Conservation (phyloP, 1,140 invertebrate species). For the Pentalonia nigronervosa region DNA sequence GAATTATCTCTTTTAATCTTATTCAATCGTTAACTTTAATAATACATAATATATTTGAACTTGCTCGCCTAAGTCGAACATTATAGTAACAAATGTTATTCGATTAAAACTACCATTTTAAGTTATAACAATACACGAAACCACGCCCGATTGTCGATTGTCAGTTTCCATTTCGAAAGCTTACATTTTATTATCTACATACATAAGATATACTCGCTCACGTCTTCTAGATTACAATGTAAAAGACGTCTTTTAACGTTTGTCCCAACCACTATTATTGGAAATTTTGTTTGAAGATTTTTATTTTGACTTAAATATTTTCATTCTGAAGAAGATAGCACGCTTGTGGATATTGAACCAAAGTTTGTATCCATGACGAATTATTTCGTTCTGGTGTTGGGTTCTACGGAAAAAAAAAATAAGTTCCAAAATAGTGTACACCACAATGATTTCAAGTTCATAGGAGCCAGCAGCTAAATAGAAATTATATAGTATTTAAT, state of each 20-base stretch:
- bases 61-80: background rate
- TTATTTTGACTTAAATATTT: background rate
- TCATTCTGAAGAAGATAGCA: background rate
- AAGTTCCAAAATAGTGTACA: background rate
- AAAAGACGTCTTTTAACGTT: background rate
- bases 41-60: background rate
- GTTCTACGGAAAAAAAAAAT: background rate
- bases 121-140: background rate
- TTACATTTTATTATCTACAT: background rate
- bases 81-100: background rate
- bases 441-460: background rate
- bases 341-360: background rate
- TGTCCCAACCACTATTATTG: background rate
- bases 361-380: background rate
- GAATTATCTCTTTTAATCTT: background rate
- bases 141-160: background rate
- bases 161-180: background rate
- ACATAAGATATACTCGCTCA: background rate
- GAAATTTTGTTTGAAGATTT: background rate
- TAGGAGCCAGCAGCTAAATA: background rate
- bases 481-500: background rate
- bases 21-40: background rate
- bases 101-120: slow-evolving; percentile 20
- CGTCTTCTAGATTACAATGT: background rate
- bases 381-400: background rate